phyloP scores from a whole-genome alignment of 2,797 vertebrate genomes.

The Scomberomorus guttatus region DNA sequence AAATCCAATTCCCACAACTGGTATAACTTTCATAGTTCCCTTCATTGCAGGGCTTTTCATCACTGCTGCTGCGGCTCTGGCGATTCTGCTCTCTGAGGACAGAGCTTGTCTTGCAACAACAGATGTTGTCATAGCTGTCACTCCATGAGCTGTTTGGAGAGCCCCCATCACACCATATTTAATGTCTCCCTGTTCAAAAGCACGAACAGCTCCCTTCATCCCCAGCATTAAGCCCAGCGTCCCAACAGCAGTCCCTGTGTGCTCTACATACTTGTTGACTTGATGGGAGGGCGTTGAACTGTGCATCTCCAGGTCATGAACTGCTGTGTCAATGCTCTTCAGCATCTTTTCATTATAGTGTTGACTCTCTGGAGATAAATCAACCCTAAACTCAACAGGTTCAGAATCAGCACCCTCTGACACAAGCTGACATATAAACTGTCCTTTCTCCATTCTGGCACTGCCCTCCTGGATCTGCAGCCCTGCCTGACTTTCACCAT shows the following conservation, averaged over 20 bases:
- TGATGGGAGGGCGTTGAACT: conserved; percentile 2
- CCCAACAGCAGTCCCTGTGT: conserved; percentile 32
- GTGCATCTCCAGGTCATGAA: conserved; percentile 26
- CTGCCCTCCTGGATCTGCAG: conserved; percentile 35
- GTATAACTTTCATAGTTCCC: not conserved
- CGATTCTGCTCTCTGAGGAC: conserved; percentile 18
- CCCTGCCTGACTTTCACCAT: conserved; percentile 33
- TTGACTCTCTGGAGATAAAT: conserved; percentile 43
- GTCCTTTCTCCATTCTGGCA: conserved; percentile 38
- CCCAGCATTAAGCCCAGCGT: conserved; percentile 55
- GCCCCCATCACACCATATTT: conserved; percentile 17
- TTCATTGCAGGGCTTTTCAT: conserved; percentile 42
- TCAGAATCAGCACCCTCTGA: conserved; percentile 9
- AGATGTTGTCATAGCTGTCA: conserved; percentile 45
- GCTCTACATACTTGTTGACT: conserved; percentile 29
- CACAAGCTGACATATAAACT: conserved; percentile 45
- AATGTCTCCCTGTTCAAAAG: conserved; percentile 61
- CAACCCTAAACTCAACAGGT: conserved; percentile 12
- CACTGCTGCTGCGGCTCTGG: conserved; percentile 5
- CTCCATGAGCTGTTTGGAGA: conserved; percentile 57
- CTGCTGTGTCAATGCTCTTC: conserved; percentile 23
- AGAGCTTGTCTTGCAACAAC: conserved; percentile 42
- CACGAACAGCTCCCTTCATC: conserved; percentile 44
- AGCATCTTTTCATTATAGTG: conserved; percentile 39
- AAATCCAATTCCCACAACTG: conserved; percentile 61